Evolutionary conservation across 2,797 vertebrate species (phyloP), one percentile per base, ranked within the genome.

Genomic region (Loriculus beryllinus): DNA sequence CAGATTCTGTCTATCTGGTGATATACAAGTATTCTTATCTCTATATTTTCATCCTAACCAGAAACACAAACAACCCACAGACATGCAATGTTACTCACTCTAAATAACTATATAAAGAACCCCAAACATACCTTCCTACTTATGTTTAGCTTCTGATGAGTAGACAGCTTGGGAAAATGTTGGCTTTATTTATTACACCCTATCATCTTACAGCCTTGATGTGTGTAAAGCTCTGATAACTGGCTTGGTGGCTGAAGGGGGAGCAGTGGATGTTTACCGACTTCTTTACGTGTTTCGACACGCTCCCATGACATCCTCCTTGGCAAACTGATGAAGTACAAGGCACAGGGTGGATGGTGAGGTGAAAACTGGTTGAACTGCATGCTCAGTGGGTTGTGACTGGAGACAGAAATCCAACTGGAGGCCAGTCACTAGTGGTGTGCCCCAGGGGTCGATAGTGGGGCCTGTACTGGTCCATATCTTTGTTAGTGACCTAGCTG

Each of bases 1-100:
- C 22, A 48, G 80, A 88, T 76, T 79, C 68, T 76, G 21, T 54
- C 33, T 82, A 12, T 42, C 40, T 64, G 82, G 65, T 79, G 80
- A 59, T 40, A 29, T 3, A 29, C 6, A 48, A 56, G 17, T n/a
- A 8, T 85, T 90, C 42, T 90, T 94, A 86, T 84, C 47, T 92
- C 48, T 62, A 4, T 77, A 4, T 86, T 86, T 78, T 62, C 29
- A 9, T 76, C 67, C 62, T 54, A 8, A 88, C 37, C 43, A 88
- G 42, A 81, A 93, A 86, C 33, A 25, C 28, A 26, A 84, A 78
- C 82, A 82, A 51, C 51, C 29, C 54, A 40, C 74, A 57, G 37
- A 60, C 45, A 39, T 1, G 31, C 48, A 12, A 0, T 33, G 28
- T 64, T 82, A 43, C 43, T 78, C 0, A 0, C 57, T 89, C n/a